Evolutionary conservation across 2,888 invertebrate genomes (phyloP).

Genomic region (Dasypolia templi): DNA sequence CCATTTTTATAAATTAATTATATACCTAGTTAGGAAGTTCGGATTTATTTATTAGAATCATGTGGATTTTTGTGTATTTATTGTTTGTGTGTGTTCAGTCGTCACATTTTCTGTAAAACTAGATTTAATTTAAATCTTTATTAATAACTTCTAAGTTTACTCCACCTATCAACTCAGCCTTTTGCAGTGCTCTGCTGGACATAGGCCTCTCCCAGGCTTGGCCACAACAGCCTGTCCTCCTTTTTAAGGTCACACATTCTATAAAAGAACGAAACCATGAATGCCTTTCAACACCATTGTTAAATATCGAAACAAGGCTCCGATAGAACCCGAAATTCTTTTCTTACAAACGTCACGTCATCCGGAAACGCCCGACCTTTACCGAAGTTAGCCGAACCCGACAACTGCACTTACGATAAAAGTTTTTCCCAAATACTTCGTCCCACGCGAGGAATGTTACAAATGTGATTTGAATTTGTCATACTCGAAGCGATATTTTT

Average conservation of each 20-base stretch:
- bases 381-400: conserved; percentile 29
- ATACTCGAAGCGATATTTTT: conserved; percentile 63
- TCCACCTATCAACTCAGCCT: background rate
- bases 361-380: conserved; percentile 42
- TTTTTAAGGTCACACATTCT: background rate
- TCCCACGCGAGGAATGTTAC: conserved; percentile 59
- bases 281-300: conserved; percentile 29
- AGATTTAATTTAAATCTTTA: background rate
- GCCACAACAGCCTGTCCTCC: background rate
- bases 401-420: conserved; percentile 65
- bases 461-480: conserved; percentile 71
- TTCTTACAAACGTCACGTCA: conserved; percentile 43
- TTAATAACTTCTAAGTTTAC: background rate
- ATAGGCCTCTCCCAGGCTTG: background rate
- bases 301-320: conserved; percentile 26
- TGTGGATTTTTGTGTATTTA: background rate
- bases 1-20: no score
- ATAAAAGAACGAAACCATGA: conserved; percentile 4
- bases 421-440: conserved; percentile 57
- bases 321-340: conserved; percentile 49
- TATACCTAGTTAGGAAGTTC: no score
- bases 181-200: background rate
- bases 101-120: background rate
- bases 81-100: background rate
- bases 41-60: background rate